A percentile compares a stretch with the other conserved stretches of the same genome.
Evolutionary conservation across 2,888 invertebrate species (phyloP).

Genomic region (Heteromurus nitidus): DNA sequence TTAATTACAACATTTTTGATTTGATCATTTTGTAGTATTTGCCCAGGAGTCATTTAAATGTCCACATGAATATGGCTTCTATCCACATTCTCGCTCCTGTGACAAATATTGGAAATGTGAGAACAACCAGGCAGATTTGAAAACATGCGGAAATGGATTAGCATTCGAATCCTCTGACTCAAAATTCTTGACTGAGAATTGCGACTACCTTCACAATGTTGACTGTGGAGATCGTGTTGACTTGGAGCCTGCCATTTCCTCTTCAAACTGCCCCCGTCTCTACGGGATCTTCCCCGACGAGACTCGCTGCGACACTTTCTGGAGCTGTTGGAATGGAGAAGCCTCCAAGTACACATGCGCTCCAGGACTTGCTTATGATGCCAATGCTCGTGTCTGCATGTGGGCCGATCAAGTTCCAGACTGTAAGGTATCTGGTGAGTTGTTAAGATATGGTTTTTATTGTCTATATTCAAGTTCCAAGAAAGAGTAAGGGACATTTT

Average conservation of each 20-base stretch:
- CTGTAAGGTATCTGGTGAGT: constrained; percentile 90
- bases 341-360: constrained; percentile 95
- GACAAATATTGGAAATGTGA: constrained; percentile 98
- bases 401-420: constrained; percentile 97
- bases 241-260: constrained; percentile 89
- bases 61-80: constrained; percentile 95
- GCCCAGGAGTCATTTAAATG: constrained; percentile 91
- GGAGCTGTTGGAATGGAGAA: constrained; percentile 98
- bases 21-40: constrained; percentile 78
- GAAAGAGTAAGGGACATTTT: too few species aligned
- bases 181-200: constrained; percentile 94
- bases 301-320: constrained; percentile 90
- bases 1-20: neutral
- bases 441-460: neutral
- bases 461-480: neutral
- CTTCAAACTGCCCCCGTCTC: constrained; percentile 88
- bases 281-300: constrained; percentile 95
- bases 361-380: constrained; percentile 94
- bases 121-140: constrained; percentile 89
- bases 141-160: constrained; percentile 95
- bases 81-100: constrained; percentile 91
- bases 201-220: constrained; percentile 95
- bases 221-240: constrained; percentile 92
- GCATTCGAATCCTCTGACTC: constrained; percentile 92
- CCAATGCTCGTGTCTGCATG: constrained; percentile 93